Percentiles rank a stretch among this genome's conserved stretches.
phyloP scores from a whole-genome alignment of 2,113 vertebrate genomes.

The Scomber scombrus region DNA sequence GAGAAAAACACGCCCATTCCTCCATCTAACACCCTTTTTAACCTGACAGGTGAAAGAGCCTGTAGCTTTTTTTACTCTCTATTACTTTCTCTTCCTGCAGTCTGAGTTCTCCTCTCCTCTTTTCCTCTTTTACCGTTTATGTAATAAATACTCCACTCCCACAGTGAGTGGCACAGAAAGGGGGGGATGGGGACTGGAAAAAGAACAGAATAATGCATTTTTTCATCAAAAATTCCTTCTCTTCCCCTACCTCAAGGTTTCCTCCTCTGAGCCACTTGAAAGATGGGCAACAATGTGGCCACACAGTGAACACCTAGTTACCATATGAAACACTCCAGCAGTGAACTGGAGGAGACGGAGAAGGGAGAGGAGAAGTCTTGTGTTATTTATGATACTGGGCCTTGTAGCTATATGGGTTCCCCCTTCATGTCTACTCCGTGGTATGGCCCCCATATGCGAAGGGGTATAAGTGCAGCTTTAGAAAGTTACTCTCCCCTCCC shows the following conservation, averaged over 20 bases:
- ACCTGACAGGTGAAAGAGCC: slow-evolving; percentile 55
- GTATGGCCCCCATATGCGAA: slow-evolving; percentile 79
- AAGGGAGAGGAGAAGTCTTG: slow-evolving; percentile 77
- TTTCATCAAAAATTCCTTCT: slow-evolving; percentile 88
- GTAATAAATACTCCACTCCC: slow-evolving; percentile 84
- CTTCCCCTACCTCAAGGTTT: slow-evolving; percentile 86
- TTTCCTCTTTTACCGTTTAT: slow-evolving; percentile 74
- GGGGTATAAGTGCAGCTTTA: slow-evolving; percentile 75
- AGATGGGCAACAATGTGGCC: slow-evolving; percentile 85
- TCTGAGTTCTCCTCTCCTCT: slow-evolving; percentile 46
- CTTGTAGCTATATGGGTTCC: slow-evolving; percentile 82
- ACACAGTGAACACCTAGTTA: slow-evolving; percentile 88
- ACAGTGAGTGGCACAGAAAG: slow-evolving; percentile 64
- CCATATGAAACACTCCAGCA: slow-evolving; percentile 87
- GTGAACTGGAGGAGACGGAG: slow-evolving; percentile 78
- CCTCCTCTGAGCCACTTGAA: slow-evolving; percentile 85
- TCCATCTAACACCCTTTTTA: slow-evolving; percentile 36
- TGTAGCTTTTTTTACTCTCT: slow-evolving; percentile 48
- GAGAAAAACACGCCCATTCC: slow-evolving; percentile 22
- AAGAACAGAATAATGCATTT: slow-evolving; percentile 84
- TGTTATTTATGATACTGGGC: slow-evolving; percentile 87
- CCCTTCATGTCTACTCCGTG: slow-evolving; percentile 80
- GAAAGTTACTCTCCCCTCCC: slow-evolving; percentile 67
- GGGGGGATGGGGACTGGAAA: slow-evolving; percentile 65
- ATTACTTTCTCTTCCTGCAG: slow-evolving; percentile 59